phyloP scores from a whole-genome alignment of 2,888 invertebrate species.

The Drosophila subsilvestris region DNA sequence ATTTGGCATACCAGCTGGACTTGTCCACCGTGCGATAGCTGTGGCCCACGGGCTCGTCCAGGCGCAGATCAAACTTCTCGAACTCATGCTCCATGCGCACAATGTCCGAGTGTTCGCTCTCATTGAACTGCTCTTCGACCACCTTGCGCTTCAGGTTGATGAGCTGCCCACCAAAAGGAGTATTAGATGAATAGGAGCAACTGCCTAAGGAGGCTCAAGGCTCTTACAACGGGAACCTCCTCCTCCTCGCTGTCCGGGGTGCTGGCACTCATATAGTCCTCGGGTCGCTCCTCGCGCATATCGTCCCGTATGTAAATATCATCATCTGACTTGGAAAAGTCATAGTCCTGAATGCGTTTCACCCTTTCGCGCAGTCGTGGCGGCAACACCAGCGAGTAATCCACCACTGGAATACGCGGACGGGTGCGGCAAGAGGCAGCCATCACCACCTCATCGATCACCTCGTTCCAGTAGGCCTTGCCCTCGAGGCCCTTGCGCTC shows the following conservation, averaged over 20 bases:
- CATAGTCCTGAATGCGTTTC: constrained; percentile 76
- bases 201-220: not conserved
- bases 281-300: constrained; percentile 49
- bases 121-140: constrained; percentile 67
- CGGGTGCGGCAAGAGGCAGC: constrained; percentile 52
- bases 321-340: constrained; percentile 74
- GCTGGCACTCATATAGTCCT: constrained; percentile 52
- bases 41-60: constrained; percentile 69
- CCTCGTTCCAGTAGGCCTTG: constrained; percentile 76
- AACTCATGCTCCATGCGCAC: constrained; percentile 78
- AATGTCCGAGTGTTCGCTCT: constrained; percentile 81
- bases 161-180: not conserved
- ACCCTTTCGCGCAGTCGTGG: constrained; percentile 75
- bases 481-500: constrained; percentile 43
- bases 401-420: constrained; percentile 65
- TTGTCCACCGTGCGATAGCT: constrained; percentile 55
- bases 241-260: constrained; percentile 52
- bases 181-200: not conserved
- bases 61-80: constrained; percentile 71
- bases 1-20: constrained; percentile 80
- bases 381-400: constrained; percentile 81
- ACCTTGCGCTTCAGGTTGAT: constrained; percentile 40
- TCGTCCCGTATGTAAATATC: constrained; percentile 73
- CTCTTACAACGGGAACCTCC: constrained; percentile 42
- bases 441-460: constrained; percentile 78